Conservation (phyloP, 1,140 invertebrate genomes). For the Drosophila mojavensis region DNA sequence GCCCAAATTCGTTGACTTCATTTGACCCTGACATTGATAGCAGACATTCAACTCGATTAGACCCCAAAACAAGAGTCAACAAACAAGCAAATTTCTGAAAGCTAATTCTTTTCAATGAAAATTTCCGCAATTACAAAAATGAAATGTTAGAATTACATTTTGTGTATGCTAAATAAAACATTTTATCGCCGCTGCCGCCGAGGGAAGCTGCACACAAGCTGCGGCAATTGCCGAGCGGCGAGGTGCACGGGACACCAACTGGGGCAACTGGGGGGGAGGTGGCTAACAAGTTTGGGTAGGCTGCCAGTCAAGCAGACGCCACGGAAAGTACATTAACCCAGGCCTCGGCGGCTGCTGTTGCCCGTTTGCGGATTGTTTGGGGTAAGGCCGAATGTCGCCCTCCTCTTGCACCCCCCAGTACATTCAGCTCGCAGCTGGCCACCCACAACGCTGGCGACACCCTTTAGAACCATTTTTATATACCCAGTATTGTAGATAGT, state of each 20-base stretch:
- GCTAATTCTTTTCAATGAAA: conserved; percentile 81
- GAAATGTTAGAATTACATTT: conserved; percentile 73
- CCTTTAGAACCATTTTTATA: conserved; percentile 35
- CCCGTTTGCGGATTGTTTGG: conserved; percentile 49
- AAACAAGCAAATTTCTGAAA: conserved; percentile 36
- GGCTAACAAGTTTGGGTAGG: conserved; percentile 28
- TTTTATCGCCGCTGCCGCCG: conserved; percentile 33
- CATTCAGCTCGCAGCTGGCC: conserved; percentile 37
- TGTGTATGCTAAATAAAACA: conserved; percentile 54
- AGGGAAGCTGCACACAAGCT: conserved; percentile 23
- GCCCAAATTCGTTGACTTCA: neutral
- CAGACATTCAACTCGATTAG: conserved; percentile 58
- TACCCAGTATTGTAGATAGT: neutral
- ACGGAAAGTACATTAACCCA: conserved; percentile 78
- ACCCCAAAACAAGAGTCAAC: conserved; percentile 7
- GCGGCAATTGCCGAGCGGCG: conserved; percentile 14
- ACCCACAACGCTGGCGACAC: conserved; percentile 42
- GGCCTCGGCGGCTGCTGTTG: conserved; percentile 48
- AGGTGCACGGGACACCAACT: neutral
- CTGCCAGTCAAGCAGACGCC: conserved; percentile 69
- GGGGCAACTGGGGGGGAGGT: neutral
- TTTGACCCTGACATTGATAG: conserved; percentile 71
- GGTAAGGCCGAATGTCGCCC: conserved; percentile 37
- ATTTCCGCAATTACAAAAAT: conserved; percentile 77
- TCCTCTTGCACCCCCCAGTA: neutral